phyloP scores from a whole-genome alignment of 1,140 invertebrate genomes.

The Eumaeus atala region DNA sequence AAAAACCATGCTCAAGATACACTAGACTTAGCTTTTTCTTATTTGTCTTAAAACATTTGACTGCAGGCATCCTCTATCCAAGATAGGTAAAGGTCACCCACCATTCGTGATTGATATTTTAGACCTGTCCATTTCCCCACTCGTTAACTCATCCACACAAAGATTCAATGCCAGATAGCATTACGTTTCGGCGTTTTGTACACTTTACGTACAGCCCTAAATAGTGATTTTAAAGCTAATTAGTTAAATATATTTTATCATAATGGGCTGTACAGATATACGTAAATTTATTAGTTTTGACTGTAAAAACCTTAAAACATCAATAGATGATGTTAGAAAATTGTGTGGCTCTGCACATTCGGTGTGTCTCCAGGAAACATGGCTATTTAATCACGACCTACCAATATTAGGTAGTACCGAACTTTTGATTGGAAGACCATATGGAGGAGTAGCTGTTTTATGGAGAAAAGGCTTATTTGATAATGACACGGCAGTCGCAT shows the following conservation, averaged over 20 bases:
- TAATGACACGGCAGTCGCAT: neutral
- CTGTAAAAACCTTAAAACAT: conserved; percentile 4
- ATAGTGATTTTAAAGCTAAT: neutral
- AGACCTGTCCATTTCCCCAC: too few relatives aligned
- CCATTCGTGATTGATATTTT: too few relatives aligned
- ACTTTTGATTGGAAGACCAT: too few relatives aligned
- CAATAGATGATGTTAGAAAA: neutral
- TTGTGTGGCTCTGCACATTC: neutral
- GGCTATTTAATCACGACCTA: too few relatives aligned
- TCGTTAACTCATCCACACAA: too few relatives aligned
- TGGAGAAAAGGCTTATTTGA: neutral
- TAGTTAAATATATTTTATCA: neutral
- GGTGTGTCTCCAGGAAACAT: neutral
- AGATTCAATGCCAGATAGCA: neutral
- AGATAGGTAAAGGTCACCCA: too few relatives aligned
- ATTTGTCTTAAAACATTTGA: too few relatives aligned
- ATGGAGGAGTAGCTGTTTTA: neutral
- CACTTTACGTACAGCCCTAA: neutral
- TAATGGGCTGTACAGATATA: neutral
- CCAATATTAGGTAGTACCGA: too few relatives aligned
- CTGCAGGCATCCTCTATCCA: too few relatives aligned
- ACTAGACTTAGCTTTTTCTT: too few relatives aligned
- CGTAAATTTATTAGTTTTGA: neutral
- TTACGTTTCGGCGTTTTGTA: neutral
- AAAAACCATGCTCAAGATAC: too few relatives aligned